Percentiles rank a stretch among this genome's conserved stretches.
Evolutionary conservation across 1,140 invertebrate species (phyloP).

Genomic region (Chironomus tepperi): DNA sequence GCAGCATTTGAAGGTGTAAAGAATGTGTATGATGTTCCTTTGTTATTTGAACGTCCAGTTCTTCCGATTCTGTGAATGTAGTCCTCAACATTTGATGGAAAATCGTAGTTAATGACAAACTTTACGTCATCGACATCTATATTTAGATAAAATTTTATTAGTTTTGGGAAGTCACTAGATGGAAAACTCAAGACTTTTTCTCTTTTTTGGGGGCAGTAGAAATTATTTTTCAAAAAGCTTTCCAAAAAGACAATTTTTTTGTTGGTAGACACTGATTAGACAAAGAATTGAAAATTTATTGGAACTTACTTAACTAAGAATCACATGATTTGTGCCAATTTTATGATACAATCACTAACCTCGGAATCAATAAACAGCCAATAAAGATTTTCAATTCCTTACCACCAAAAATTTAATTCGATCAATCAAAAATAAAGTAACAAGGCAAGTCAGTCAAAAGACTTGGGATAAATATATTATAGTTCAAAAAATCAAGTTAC

Average conservation of each 20-base stretch:
- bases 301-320: too few relatives aligned
- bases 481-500: neutral
- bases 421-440: neutral
- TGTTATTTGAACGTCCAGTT: conserved; percentile 72
- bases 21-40: conserved; percentile 82
- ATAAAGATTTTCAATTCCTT: neutral
- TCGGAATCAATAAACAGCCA: neutral
- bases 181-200: too few relatives aligned
- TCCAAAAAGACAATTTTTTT: too few relatives aligned
- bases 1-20: conserved; percentile 71
- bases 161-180: neutral
- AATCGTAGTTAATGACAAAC: conserved; percentile 90
- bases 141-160: conserved; percentile 5
- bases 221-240: too few relatives aligned
- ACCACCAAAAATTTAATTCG: neutral
- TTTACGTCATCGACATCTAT: conserved; percentile 86
- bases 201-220: too few relatives aligned
- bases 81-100: conserved; percentile 82
- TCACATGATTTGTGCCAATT: too few relatives aligned
- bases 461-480: neutral
- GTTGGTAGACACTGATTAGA: too few relatives aligned
- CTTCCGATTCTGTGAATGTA: conserved; percentile 88
- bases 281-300: too few relatives aligned
- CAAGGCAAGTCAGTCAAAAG: neutral
- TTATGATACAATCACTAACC: too few relatives aligned